phyloP scores from a whole-genome alignment of 2,797 vertebrate genomes.

The Pseudochromis fuscus region DNA sequence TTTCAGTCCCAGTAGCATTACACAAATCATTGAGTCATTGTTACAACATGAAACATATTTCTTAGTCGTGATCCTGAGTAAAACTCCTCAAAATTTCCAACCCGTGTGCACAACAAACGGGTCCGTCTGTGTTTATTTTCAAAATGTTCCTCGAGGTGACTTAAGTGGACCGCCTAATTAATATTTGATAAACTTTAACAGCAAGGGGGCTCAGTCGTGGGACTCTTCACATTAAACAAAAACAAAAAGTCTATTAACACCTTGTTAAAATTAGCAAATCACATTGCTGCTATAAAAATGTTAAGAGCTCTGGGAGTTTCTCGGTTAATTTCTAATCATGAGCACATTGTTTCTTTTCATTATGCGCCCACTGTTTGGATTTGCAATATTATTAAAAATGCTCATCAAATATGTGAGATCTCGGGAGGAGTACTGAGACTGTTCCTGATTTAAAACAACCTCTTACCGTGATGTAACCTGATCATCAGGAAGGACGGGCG shows the following conservation, averaged over 20 bases:
- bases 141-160: background rate
- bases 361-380: conserved; percentile 27
- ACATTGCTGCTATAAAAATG: conserved; percentile 14
- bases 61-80: background rate
- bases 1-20: background rate
- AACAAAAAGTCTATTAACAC: conserved; percentile 56
- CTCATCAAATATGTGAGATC: conserved; percentile 11
- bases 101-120: background rate
- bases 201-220: conserved; percentile 31
- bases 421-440: conserved; percentile 30
- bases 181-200: conserved; percentile 49
- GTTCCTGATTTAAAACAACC: background rate
- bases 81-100: background rate
- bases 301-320: conserved; percentile 31
- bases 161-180: conserved; percentile 46
- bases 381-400: conserved; percentile 21
- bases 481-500: background rate
- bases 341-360: conserved; percentile 22
- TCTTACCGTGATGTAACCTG: background rate
- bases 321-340: conserved; percentile 45
- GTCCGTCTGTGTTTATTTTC: background rate
- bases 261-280: conserved; percentile 44
- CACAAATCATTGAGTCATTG: no score
- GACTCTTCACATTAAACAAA: conserved; percentile 40
- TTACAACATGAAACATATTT: no score